Evolutionary conservation across 1,140 invertebrate genomes (phyloP), one percentile per base, ranked within the genome.

Genomic region (Potamilus streckersoni): DNA sequence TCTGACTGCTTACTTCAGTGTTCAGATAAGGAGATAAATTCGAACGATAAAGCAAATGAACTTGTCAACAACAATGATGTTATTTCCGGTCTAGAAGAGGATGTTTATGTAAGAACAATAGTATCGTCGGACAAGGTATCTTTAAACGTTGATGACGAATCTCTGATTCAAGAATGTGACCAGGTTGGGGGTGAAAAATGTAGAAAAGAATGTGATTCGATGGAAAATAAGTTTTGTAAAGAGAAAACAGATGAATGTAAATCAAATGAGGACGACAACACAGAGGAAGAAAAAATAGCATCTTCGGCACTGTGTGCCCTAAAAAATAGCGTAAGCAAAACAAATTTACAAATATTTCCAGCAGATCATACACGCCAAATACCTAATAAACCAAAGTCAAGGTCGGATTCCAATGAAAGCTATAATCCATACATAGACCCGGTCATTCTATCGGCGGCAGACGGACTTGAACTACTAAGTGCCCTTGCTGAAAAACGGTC

Each of bases 401-500:
- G 38, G 6, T 49, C 38, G 11, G 38, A 49, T 49, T 49, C 38
- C 38, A 8, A 49, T 49, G 38, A 49, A 49, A 49, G 38, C 38
- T 86, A 87, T 71, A 84, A 86, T 75, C 84, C 85, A 65, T 85
- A 86, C 68, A 83, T 84, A 38, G 87, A 87, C 74, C 84, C 85
- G 17, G 84, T 86, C 67, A 83, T 85, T 65, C 82, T 88, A 19
- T 72, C 89, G 89, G 84, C 90, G 62, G 91, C 95, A 2, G 94
- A 93, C 75, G 94, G 95, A 1, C 88, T 97, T 31, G 94, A 94
- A 72, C 88, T 97, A 38, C 87, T 97, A 8, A 96, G 95, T 88
- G 95, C 95, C 1, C 88, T 96, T 38, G 96, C 95, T 0, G 95
- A 96, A 84, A 95, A 96, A 83, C 92, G 95, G 71, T 94, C 95